phyloP scores from a whole-genome alignment of 1,140 invertebrate species.

The Drosophila mojavensis region DNA sequence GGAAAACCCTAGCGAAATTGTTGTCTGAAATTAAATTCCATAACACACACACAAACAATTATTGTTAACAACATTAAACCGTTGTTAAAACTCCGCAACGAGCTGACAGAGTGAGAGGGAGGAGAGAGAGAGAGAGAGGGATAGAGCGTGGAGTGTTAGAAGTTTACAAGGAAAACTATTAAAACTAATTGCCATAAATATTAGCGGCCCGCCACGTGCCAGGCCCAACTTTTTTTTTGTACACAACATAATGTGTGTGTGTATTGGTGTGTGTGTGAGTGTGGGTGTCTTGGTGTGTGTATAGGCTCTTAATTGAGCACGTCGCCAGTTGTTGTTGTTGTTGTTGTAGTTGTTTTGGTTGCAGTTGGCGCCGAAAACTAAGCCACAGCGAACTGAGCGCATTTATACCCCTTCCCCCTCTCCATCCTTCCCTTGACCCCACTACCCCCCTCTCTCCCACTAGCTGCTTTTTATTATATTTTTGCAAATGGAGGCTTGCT shows the following conservation, averaged over 20 bases:
- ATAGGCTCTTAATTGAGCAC: slow-evolving; percentile 74
- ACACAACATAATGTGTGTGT: slow-evolving; percentile 8
- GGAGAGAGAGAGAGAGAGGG: background rate
- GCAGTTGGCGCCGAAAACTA: slow-evolving; percentile 44
- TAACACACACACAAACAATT: slow-evolving; percentile 35
- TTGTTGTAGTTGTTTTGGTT: slow-evolving; percentile 43
- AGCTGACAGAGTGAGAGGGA: slow-evolving; percentile 7
- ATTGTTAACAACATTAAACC: slow-evolving; percentile 71
- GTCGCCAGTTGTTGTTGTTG: slow-evolving; percentile 55
- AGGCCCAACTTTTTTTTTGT: slow-evolving; percentile 52
- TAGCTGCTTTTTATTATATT: slow-evolving; percentile 25
- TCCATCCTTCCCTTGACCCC: background rate
- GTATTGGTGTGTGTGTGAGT: slow-evolving; percentile 4
- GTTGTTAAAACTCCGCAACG: slow-evolving; percentile 52
- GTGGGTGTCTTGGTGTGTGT: background rate
- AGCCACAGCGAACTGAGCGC: slow-evolving; percentile 34
- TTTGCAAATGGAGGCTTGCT: slow-evolving; percentile 26
- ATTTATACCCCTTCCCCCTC: background rate
- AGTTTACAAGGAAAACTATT: slow-evolving; percentile 76
- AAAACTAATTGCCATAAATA: slow-evolving; percentile 82
- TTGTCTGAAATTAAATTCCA: slow-evolving; percentile 7
- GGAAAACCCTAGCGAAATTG: background rate
- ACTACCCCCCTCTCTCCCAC: background rate
- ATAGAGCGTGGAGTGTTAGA: slow-evolving; percentile 19
- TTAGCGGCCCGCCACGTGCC: slow-evolving; percentile 76